Percentiles rank a stretch among this genome's conserved stretches.
Evolutionary conservation across 2,888 invertebrate genomes (phyloP).

Genomic region (Eristalis tenax): DNA sequence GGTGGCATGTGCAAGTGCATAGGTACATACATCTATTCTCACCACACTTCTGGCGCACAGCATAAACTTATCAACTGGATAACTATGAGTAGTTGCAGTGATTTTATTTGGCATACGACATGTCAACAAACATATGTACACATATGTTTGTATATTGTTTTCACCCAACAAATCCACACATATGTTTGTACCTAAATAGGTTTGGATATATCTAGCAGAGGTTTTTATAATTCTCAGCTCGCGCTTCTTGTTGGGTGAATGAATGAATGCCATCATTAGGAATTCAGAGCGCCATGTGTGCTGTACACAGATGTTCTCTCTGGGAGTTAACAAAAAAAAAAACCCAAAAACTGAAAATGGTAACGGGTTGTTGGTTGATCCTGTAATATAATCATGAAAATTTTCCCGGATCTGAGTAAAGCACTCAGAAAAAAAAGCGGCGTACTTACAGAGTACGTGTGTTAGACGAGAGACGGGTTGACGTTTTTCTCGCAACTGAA

Average conservation of each 20-base stretch:
- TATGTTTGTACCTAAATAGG: background rate
- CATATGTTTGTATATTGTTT: background rate
- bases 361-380: slow-evolving; percentile 17
- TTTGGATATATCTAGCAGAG: background rate
- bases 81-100: slow-evolving; percentile 12
- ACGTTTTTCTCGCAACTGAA: slow-evolving; percentile 18
- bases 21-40: background rate
- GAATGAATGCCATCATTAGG: slow-evolving; percentile 47
- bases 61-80: slow-evolving; percentile 24
- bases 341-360: background rate
- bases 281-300: slow-evolving; percentile 36
- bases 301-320: slow-evolving; percentile 30
- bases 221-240: slow-evolving; percentile 42
- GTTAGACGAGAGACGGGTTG: slow-evolving; percentile 29
- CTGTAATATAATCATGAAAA: slow-evolving; percentile 38
- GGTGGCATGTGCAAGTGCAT: background rate
- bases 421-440: slow-evolving; percentile 18
- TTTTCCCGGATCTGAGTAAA: slow-evolving; percentile 39
- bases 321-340: slow-evolving; percentile 8
- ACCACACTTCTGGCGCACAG: slow-evolving; percentile 5
- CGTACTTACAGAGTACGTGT: slow-evolving; percentile 22
- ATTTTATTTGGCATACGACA: background rate
- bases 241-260: slow-evolving; percentile 22
- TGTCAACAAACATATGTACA: background rate
- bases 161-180: background rate